Evolutionary conservation across 2,113 vertebrate genomes (phyloP), one percentile per base, ranked within the genome.

Genomic region (Heliornis fulica): DNA sequence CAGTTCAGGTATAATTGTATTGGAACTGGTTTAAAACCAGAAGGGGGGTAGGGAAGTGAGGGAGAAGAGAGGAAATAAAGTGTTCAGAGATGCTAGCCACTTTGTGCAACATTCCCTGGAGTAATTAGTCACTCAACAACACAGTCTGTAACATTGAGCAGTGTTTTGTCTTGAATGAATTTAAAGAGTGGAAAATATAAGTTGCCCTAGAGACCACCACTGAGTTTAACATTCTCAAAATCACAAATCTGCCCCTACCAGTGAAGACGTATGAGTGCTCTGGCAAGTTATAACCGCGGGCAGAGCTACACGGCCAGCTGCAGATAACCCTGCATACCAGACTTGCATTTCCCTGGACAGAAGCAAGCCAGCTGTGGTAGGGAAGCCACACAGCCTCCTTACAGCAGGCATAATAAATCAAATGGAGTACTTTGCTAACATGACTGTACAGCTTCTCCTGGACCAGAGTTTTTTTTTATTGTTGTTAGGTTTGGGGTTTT

Each of bases 381-480:
- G 34, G n/a, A 90, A 79, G 40, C 6, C 19, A 7, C 9, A n/a
- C 13, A 78, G 34, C 22, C 32, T 59, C 59, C 82, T 71, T 82
- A 38, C 38, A 86, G 50, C 26, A 83, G 21, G 45, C 25, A 14
- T 65, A 75, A 40, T 57, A 89, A 91, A 93, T 88, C 59, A 80
- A 69, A 83, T 19, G 18, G 14, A 80, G 32, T 13, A 8, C 29
- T 66, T 86, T 21, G 22, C 21, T 76, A 59, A 78, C 68, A 77
- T 74, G 68, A 92, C 68, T 57, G 51, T 71, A 89, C 76, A 92
- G 72, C 34, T 91, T 92, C 68, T n/a, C n/a, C n/a, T 81, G 83
- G 41, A 94, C 50, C 20, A 77, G 59, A 86, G 18, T 71, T 83
- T 10, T 60, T 64, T 54, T 82, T 66, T 81, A 20, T 12, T 74